phyloP scores from a whole-genome alignment of 1,140 invertebrate species.

The Drosophila navojoa region DNA sequence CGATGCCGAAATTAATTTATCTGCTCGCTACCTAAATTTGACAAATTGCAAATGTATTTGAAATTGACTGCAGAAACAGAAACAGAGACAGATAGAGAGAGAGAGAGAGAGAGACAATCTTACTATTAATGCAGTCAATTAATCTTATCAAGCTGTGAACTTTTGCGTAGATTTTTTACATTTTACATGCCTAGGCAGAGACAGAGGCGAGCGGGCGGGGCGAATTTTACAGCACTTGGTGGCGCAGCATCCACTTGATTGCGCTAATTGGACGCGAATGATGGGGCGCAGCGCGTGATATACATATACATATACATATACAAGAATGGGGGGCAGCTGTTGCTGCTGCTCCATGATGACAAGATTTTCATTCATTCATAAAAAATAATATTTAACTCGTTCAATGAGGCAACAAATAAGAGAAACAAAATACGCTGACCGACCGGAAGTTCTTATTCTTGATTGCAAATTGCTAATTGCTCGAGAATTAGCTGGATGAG shows the following conservation, averaged over 20 bases:
- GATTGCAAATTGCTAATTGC: slow-evolving; percentile 35
- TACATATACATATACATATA: not conserved
- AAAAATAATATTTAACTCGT: slow-evolving; percentile 31
- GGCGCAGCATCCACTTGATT: slow-evolving; percentile 56
- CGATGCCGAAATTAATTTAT: slow-evolving; percentile 83
- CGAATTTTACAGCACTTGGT: slow-evolving; percentile 1
- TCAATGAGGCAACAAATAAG: slow-evolving; percentile 30
- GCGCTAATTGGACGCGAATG: slow-evolving; percentile 71
- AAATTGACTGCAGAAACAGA: slow-evolving; percentile 61
- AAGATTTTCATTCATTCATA: slow-evolving; percentile 52
- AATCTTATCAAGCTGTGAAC: slow-evolving; percentile 74
- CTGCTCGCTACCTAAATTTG: slow-evolving; percentile 76
- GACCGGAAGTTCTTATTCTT: slow-evolving; percentile 51
- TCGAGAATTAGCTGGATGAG: not conserved
- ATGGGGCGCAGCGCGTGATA: slow-evolving; percentile 39
- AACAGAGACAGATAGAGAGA: not conserved
- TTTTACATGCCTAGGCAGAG: slow-evolving; percentile 21
- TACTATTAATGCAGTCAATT: slow-evolving; percentile 50
- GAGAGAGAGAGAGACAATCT: not conserved
- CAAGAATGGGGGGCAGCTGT: no score
- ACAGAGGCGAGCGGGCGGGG: not conserved
- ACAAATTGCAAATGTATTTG: slow-evolving; percentile 80
- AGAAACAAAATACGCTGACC: slow-evolving; percentile 23
- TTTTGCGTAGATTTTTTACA: slow-evolving; percentile 62
- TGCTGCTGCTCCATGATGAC: slow-evolving; percentile 24